A percentile compares a stretch with the other conserved stretches of the same genome.
Evolutionary conservation across 1,140 invertebrate species (phyloP).

Genomic region (Cotesia vestalis): DNA sequence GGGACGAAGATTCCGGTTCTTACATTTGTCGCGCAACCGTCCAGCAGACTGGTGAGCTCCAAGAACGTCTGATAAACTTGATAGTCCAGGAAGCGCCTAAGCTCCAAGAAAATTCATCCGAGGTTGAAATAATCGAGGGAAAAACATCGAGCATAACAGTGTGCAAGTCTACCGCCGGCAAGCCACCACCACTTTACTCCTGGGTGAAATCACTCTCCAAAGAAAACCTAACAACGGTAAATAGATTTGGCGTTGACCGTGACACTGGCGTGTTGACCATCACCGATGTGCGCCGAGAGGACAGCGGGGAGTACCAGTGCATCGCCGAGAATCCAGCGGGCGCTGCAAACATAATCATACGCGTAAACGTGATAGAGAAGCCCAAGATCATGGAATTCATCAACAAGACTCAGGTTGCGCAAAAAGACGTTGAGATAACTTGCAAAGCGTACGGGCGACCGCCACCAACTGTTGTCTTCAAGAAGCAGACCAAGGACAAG

Average conservation of each 20-base stretch:
- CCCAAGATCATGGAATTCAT: slow-evolving; percentile 81
- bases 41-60: slow-evolving; percentile 78
- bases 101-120: slow-evolving; percentile 69
- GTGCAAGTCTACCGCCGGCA: slow-evolving; percentile 82
- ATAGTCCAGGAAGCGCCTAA: slow-evolving; percentile 82
- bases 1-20: slow-evolving; percentile 82
- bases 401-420: slow-evolving; percentile 76
- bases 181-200: slow-evolving; percentile 80
- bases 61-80: slow-evolving; percentile 78
- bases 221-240: slow-evolving; percentile 73
- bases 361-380: slow-evolving; percentile 76
- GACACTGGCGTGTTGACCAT: slow-evolving; percentile 77
- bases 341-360: slow-evolving; percentile 70
- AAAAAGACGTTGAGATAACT: slow-evolving; percentile 71
- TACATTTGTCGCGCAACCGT: slow-evolving; percentile 88
- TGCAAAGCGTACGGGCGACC: slow-evolving; percentile 83
- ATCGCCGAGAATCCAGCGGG: slow-evolving; percentile 85
- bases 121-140: slow-evolving; percentile 79
- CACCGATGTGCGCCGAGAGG: slow-evolving; percentile 77
- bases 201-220: slow-evolving; percentile 80
- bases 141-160: slow-evolving; percentile 73
- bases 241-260: slow-evolving; percentile 79
- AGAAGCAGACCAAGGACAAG: slow-evolving; percentile 69
- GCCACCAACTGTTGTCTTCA: slow-evolving; percentile 78
- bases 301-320: slow-evolving; percentile 84